phyloP scores from a whole-genome alignment of 2,113 vertebrate genomes.

The Antechinus flavipes region DNA sequence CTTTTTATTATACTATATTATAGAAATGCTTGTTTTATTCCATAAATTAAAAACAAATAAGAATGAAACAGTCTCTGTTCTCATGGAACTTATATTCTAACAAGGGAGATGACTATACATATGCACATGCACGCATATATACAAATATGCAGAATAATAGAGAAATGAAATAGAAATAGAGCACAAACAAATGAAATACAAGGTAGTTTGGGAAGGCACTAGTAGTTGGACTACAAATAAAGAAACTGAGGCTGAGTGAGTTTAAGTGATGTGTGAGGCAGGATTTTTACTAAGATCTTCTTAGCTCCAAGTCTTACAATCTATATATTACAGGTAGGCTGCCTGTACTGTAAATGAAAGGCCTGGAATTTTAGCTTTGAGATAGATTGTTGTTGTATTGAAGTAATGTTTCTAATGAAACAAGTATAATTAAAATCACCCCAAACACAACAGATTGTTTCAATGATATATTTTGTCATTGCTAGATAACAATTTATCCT shows the following conservation, averaged over 20 bases:
- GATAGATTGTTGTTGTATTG: background rate
- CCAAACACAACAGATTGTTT: background rate
- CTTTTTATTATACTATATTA: too few species aligned
- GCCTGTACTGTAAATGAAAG: background rate
- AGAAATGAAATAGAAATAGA: background rate
- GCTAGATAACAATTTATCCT: background rate
- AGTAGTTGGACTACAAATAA: background rate
- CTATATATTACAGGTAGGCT: background rate
- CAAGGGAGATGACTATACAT: background rate
- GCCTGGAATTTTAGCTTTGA: background rate
- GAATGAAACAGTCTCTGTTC: background rate
- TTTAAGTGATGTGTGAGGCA: background rate
- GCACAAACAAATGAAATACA: background rate
- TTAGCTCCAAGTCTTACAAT: background rate
- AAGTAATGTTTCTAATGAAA: background rate
- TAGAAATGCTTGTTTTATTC: too few species aligned
- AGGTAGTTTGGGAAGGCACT: background rate
- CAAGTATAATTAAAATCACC: background rate
- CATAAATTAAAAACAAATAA: background rate
- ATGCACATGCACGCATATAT: background rate
- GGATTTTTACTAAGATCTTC: background rate
- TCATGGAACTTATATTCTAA: background rate
- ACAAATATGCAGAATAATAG: background rate
- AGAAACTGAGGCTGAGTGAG: background rate
- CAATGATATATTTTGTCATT: background rate